These are phyloP conservation scores for Myocastor coypus DNA, from an alignment of 2,113 vertebrate genomes.

Conservation along the genomic window DNA sequence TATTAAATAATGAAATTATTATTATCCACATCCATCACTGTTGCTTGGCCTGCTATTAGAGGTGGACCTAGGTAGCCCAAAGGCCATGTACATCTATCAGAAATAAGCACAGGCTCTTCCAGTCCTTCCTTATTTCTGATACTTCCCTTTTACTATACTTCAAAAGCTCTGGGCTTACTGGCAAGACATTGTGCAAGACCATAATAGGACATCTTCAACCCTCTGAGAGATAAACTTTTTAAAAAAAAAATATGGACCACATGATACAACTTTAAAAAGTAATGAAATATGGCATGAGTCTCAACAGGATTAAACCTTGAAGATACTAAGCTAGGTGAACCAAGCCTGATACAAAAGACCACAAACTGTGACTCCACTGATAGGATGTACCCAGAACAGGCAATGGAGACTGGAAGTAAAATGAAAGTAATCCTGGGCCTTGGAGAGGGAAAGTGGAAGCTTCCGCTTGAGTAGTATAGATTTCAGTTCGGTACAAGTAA, in stretches of 20 bases:
- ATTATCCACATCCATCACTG: neutral
- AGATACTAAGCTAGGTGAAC: neutral
- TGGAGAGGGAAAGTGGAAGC: neutral
- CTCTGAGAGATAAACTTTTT: neutral
- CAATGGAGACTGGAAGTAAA: neutral
- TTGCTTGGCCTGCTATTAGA: neutral
- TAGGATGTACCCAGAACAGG: neutral
- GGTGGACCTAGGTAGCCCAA: neutral
- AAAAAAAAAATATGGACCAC: neutral
- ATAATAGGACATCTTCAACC: neutral
- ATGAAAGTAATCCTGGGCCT: neutral
- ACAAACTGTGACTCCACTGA: neutral
- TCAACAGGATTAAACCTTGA: neutral
- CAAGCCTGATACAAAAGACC: neutral
- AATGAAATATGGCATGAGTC: neutral
- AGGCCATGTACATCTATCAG: neutral
- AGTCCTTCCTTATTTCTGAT: neutral
- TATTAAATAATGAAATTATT: conserved; percentile 5
- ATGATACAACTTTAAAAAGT: neutral
- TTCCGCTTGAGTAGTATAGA: neutral
- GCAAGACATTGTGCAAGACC: neutral
- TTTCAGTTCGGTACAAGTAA: neutral
- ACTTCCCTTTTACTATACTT: neutral
- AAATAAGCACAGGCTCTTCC: neutral
- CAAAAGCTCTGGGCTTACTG: neutral